phyloP scores from a whole-genome alignment of 1,140 invertebrate species.

The Drosophila ogumai region DNA sequence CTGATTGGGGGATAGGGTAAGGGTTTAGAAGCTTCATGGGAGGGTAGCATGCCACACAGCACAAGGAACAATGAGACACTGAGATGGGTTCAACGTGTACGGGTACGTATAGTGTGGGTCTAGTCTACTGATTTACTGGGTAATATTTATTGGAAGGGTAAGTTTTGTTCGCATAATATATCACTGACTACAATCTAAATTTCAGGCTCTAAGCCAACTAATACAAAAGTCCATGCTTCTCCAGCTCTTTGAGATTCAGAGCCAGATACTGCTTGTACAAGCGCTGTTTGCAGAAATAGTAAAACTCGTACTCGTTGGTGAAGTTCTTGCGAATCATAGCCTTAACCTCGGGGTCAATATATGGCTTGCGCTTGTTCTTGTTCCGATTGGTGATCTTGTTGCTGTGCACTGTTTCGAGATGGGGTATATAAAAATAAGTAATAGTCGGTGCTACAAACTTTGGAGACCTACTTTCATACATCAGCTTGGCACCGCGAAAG shows the following conservation, averaged over 20 bases:
- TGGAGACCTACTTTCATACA: conserved; percentile 75
- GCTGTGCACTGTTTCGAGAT: conserved; percentile 57
- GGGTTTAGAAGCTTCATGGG: conserved; percentile 35
- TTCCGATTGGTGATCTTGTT: conserved; percentile 79
- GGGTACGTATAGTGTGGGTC: conserved; percentile 25
- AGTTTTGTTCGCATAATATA: conserved; percentile 38
- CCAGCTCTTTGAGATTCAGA: conserved; percentile 85
- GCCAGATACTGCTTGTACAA: conserved; percentile 92
- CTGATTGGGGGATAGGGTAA: conserved; percentile 28
- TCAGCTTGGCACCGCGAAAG: conserved; percentile 89
- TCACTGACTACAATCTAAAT: conserved; percentile 21
- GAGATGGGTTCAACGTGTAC: conserved; percentile 34
- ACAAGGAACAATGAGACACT: conserved; percentile 42
- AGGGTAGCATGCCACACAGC: conserved; percentile 17
- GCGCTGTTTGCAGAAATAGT: conserved; percentile 94
- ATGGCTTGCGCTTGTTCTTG: conserved; percentile 81
- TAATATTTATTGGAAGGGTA: conserved; percentile 35
- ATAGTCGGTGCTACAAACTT: neutral
- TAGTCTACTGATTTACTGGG: conserved; percentile 34
- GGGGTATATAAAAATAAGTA: neutral
- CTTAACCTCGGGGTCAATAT: conserved; percentile 92
- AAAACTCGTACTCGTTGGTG: conserved; percentile 95
- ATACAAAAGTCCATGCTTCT: conserved; percentile 58
- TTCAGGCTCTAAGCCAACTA: conserved; percentile 17
- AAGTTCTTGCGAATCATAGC: conserved; percentile 93